Evolutionary conservation across 2,888 invertebrate genomes (phyloP), one percentile per base, ranked within the genome.

Genomic region (Drosophila ochracea): DNA sequence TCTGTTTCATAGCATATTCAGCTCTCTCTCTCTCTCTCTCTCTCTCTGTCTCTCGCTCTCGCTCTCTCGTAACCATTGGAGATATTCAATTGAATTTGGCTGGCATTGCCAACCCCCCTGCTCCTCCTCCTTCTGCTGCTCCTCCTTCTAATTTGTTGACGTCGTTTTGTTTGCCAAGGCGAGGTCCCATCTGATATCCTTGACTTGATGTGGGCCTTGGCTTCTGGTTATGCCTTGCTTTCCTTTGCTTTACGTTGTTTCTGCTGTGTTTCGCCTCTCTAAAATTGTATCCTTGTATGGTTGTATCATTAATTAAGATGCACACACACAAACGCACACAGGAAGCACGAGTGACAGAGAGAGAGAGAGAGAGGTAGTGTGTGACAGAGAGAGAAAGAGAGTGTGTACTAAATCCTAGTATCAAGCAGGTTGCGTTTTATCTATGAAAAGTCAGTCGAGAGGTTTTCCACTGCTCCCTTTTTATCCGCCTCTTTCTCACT

Each of bases 261-360:
- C 30, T n/a, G 28, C 13, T 28, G 37, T 37, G 0, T 21, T 13
- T 30, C 37, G n/a, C 30, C 30, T 41, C 57, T 64, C 70, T 68
- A 47, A 72, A 73, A 57, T 74, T 52, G 73, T 72, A 62, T 78
- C 68, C 78, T 58, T 81, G 82, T 72, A 66, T 81, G 65, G 76
- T 58, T 79, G 82, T 74, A 72, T 74, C 77, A 84, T 84, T 82
- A 83, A 84, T 83, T 84, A 84, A 76, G 73, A 78, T 75, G 65
- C 68, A 59, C 58, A 76, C 57, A 52, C 47, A 41, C 43, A 28
- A 31, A 35, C 28, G 37, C 41, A 43, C 49, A 33, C 61, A 55
- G 31, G 11, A 21, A 35, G 19, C 35, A 28, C 37, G 19, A 55
- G 13, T 31, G 39, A 47, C 13, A 31, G 49, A 53, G 28, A 52